phyloP scores from a whole-genome alignment of 2,888 invertebrate genomes.

The Platycheirus rosarum region DNA sequence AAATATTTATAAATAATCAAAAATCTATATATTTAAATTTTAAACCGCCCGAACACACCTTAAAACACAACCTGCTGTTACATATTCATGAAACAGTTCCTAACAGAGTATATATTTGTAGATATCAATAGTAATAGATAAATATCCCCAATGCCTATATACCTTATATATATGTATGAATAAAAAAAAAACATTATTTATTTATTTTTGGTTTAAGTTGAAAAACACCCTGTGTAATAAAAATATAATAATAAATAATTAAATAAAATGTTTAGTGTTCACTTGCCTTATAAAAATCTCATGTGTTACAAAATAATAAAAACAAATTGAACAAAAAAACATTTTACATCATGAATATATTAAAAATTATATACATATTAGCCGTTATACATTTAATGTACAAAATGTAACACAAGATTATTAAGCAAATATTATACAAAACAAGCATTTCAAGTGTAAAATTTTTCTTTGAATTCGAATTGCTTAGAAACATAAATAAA shows the following conservation, averaged over 20 bases:
- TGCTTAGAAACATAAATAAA: slow-evolving; percentile 46
- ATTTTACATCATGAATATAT: slow-evolving; percentile 27
- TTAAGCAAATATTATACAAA: slow-evolving; percentile 43
- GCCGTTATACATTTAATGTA: slow-evolving; percentile 43
- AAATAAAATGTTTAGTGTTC: slow-evolving; percentile 56
- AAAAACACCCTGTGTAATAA: slow-evolving; percentile 20
- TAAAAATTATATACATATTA: slow-evolving; percentile 21
- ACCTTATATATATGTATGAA: too few species aligned
- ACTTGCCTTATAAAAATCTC: slow-evolving; percentile 61
- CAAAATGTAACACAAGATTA: slow-evolving; percentile 31
- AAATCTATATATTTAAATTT: too few species aligned
- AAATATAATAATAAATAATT: neutral
- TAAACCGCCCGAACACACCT: too few species aligned
- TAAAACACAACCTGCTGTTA: too few species aligned
- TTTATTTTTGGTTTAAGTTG: neutral
- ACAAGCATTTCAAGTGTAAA: slow-evolving; percentile 53
- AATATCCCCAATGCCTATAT: too few species aligned
- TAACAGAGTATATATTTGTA: too few species aligned
- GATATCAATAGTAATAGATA: too few species aligned
- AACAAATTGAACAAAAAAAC: slow-evolving; percentile 4
- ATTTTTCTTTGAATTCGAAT: slow-evolving; percentile 44
- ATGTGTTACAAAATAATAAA: slow-evolving; percentile 44
- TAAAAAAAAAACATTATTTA: too few species aligned
- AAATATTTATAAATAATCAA: neutral
- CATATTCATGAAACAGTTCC: too few species aligned